Evolutionary conservation across 2,888 invertebrate genomes (phyloP).

Genomic region (Formica aserva): DNA sequence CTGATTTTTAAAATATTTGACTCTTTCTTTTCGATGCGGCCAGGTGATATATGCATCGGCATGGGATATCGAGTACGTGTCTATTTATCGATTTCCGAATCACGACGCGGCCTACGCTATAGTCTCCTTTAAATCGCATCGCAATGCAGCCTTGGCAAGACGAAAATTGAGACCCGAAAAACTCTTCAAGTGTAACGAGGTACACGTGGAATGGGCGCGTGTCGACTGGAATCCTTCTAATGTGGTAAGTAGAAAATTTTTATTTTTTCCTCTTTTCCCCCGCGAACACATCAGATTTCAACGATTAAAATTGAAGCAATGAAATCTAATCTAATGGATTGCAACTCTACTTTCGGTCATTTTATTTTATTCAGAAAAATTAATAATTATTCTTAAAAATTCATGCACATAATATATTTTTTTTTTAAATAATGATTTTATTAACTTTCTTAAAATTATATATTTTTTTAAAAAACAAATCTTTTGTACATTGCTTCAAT

Average conservation of each 20-base stretch:
- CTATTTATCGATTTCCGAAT: conserved; percentile 76
- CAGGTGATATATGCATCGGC: conserved; percentile 80
- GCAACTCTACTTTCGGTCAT: background rate
- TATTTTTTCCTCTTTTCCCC: background rate
- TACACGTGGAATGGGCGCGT: conserved; percentile 83
- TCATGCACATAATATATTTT: background rate
- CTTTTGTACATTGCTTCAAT: background rate
- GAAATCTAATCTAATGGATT: background rate
- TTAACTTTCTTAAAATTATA: background rate
- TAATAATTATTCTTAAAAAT: background rate
- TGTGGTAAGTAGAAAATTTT: conserved; percentile 76
- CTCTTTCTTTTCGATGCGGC: conserved; percentile 41
- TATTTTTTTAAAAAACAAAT: background rate
- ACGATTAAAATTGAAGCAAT: conserved; percentile 15
- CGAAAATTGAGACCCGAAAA: conserved; percentile 87
- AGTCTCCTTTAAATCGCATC: conserved; percentile 91
- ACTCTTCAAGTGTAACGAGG: conserved; percentile 76
- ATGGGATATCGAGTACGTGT: conserved; percentile 78
- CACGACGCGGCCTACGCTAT: conserved; percentile 88
- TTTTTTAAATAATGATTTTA: background rate
- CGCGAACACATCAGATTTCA: background rate
- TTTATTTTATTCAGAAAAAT: background rate
- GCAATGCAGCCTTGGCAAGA: conserved; percentile 88
- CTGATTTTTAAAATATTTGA: background rate
- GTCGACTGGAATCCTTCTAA: conserved; percentile 76